phyloP scores from a whole-genome alignment of 2,888 invertebrate genomes.

The Achlya flavicornis region DNA sequence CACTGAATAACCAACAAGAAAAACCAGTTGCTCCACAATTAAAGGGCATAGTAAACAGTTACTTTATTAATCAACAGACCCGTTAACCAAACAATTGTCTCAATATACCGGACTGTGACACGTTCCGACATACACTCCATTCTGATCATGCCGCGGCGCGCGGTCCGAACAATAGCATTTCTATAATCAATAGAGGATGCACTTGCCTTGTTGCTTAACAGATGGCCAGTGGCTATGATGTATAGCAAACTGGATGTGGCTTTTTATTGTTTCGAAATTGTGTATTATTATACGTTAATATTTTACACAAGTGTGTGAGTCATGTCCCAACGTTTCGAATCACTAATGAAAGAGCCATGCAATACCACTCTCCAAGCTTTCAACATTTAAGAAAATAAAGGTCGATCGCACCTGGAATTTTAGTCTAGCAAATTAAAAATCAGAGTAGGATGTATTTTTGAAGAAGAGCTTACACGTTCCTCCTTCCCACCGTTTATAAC shows the following conservation, averaged over 20 bases:
- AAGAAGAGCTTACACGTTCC: no score
- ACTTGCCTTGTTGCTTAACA: constrained; percentile 7
- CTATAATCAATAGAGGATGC: constrained; percentile 7
- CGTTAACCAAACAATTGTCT: constrained; percentile 32
- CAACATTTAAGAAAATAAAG: no score
- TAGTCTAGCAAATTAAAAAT: no score
- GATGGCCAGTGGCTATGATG: background rate
- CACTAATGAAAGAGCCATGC: no score
- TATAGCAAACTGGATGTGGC: background rate
- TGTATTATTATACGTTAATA: background rate
- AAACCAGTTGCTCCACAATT: constrained; percentile 7
- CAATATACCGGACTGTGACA: constrained; percentile 18
- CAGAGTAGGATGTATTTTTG: no score
- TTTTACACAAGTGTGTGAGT: no score
- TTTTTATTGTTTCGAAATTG: background rate
- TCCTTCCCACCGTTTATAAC: no score
- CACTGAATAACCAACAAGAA: constrained; percentile 2
- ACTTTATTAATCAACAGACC: constrained; percentile 9
- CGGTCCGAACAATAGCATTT: constrained; percentile 7
- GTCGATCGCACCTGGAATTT: no score
- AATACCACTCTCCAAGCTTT: no score
- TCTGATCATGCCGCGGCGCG: background rate
- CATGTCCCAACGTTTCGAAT: no score
- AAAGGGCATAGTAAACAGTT: constrained; percentile 11
- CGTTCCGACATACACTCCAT: background rate